Conservation (phyloP, 2,888 invertebrate species). For the Suillia variegata region DNA sequence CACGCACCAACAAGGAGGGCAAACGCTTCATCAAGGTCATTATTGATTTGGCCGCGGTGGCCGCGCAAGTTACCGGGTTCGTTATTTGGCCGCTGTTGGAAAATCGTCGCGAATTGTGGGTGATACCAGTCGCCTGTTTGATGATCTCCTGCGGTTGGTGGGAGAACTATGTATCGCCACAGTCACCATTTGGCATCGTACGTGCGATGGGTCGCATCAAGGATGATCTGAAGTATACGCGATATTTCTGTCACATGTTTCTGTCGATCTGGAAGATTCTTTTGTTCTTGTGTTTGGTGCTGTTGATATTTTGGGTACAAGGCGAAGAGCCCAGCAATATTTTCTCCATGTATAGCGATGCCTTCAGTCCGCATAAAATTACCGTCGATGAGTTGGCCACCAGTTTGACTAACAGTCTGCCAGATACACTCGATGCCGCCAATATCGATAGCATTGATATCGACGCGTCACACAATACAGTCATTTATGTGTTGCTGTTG, state of each 20-base stretch:
- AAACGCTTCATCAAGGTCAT: conserved; percentile 78
- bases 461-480: conserved; percentile 73
- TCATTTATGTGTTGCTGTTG: conserved; percentile 77
- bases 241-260: conserved; percentile 90
- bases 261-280: conserved; percentile 90
- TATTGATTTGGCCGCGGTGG: conserved; percentile 83
- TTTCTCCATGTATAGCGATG: conserved; percentile 75
- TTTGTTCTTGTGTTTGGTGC: conserved; percentile 75
- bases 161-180: conserved; percentile 93
- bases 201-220: conserved; percentile 78
- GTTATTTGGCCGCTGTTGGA: conserved; percentile 90
- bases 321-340: conserved; percentile 79
- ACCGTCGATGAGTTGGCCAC: conserved; percentile 70
- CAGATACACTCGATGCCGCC: conserved; percentile 78
- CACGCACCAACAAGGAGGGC: conserved; percentile 81
- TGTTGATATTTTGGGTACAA: conserved; percentile 75
- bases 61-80: conserved; percentile 88
- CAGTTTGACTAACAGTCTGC: conserved; percentile 61
- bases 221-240: conserved; percentile 76
- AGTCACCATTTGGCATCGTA: conserved; percentile 77
- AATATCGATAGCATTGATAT: conserved; percentile 76
- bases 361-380: conserved; percentile 80
- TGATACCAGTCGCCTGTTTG: conserved; percentile 83
- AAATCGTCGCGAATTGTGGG: conserved; percentile 77
- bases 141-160: conserved; percentile 95